Evolutionary conservation across 2,888 invertebrate genomes (phyloP).

Genomic region (Torymus tubicola): DNA sequence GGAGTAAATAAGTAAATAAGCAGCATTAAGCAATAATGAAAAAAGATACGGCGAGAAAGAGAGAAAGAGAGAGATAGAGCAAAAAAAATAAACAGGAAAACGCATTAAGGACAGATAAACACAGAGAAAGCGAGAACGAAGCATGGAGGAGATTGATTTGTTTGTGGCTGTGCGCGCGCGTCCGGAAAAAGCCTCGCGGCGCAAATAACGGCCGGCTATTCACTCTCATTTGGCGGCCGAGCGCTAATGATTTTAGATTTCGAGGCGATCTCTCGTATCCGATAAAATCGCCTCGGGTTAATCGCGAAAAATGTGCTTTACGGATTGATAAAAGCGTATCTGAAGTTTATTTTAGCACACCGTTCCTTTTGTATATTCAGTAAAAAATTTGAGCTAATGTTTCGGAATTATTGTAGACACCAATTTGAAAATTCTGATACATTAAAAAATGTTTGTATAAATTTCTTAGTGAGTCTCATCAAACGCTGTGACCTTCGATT

Average conservation of each 20-base stretch:
- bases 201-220: constrained; percentile 1
- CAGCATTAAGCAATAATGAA: constrained; percentile 43
- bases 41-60: constrained; percentile 16
- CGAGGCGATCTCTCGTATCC: not conserved
- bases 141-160: constrained; percentile 39
- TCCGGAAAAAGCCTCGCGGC: not conserved
- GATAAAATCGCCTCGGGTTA: not conserved
- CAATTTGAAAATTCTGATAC: too few species aligned
- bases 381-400: too few species aligned
- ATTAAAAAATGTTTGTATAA: too few species aligned
- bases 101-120: constrained; percentile 30
- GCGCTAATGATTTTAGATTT: constrained; percentile 21
- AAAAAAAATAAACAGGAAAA: constrained; percentile 1
- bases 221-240: constrained; percentile 12
- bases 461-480: too few species aligned
- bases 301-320: not conserved
- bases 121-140: not conserved
- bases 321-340: not conserved
- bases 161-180: not conserved
- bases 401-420: too few species aligned
- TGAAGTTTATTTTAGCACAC: too few species aligned
- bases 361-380: too few species aligned
- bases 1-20: constrained; percentile 42
- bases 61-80: not conserved
- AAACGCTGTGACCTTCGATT: too few species aligned